Conservation (phyloP, 2,797 vertebrate species). For the Lateolabrax maculatus region DNA sequence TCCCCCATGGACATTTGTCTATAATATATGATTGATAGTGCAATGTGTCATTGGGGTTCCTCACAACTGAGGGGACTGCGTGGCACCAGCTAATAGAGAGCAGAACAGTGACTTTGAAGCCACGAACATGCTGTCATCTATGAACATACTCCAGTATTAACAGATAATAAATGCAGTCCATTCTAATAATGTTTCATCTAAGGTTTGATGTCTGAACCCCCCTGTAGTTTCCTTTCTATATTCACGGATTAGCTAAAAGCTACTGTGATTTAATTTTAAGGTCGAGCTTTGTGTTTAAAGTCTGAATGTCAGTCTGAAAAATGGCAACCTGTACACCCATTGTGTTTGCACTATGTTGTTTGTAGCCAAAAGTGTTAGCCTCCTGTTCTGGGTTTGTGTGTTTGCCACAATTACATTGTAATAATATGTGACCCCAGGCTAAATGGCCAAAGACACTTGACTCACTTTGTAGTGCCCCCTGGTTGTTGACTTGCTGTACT, state of each 20-base stretch:
- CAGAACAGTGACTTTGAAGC: neutral
- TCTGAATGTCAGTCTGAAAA: neutral
- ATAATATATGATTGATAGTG: too few species aligned
- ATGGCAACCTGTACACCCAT: neutral
- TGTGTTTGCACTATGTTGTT: neutral
- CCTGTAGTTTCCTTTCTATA: neutral
- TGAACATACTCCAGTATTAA: neutral
- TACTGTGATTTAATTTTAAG: neutral
- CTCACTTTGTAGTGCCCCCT: conserved; percentile 69
- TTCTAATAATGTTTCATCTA: neutral
- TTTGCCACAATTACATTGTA: conserved; percentile 21
- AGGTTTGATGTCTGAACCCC: neutral
- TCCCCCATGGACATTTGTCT: too few species aligned
- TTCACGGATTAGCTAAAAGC: neutral
- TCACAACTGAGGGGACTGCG: neutral
- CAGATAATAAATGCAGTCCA: neutral
- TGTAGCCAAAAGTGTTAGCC: conserved; percentile 1
- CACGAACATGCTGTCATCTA: neutral
- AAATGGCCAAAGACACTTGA: conserved; percentile 12
- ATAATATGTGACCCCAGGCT: conserved; percentile 35
- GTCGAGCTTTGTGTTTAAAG: neutral
- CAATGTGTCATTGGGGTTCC: neutral
- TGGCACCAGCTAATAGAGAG: conserved; percentile 10
- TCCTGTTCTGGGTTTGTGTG: conserved; percentile 8
- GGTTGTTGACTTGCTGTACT: conserved; percentile 52